These are phyloP conservation scores for Varroa destructor DNA, from an alignment of 1,140 invertebrate genomes.

Conservation along the genomic window DNA sequence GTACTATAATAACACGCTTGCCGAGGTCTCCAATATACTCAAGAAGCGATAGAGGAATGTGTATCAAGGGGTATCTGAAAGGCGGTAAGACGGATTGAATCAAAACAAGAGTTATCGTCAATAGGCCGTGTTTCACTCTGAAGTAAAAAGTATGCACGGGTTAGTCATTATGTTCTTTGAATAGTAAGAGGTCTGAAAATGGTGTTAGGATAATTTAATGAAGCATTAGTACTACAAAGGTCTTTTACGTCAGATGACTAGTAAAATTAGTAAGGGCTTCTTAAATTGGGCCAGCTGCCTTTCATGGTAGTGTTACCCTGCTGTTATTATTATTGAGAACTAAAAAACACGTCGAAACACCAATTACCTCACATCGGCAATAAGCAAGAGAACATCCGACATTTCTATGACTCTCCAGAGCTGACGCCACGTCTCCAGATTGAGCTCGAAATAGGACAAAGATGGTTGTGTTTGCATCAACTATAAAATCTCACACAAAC, in stretches of 20 bases:
- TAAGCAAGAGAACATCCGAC: slow-evolving; percentile 67
- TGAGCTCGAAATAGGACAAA: slow-evolving; percentile 68
- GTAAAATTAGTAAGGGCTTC: no score
- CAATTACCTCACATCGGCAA: slow-evolving; percentile 69
- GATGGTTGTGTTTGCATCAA: slow-evolving; percentile 49
- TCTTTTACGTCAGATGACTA: no score
- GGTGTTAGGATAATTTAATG: no score
- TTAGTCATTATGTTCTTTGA: no score
- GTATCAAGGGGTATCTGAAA: slow-evolving; percentile 40
- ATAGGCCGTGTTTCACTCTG: no score
- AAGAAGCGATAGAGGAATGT: slow-evolving; percentile 82
- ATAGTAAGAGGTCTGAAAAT: no score
- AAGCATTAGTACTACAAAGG: no score
- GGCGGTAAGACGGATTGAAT: neutral
- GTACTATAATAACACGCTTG: slow-evolving; percentile 68
- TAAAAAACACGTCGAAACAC: slow-evolving; percentile 41
- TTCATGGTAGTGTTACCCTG: no score
- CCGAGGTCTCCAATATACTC: slow-evolving; percentile 58
- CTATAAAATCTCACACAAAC: slow-evolving; percentile 27
- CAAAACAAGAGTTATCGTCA: slow-evolving; percentile 36
- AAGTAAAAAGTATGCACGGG: no score
- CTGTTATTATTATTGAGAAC: no score
- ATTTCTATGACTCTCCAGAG: slow-evolving; percentile 81
- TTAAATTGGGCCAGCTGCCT: no score
- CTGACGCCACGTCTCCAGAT: slow-evolving; percentile 83